phyloP scores from a whole-genome alignment of 2,113 vertebrate genomes.

The Corapipo altera region DNA sequence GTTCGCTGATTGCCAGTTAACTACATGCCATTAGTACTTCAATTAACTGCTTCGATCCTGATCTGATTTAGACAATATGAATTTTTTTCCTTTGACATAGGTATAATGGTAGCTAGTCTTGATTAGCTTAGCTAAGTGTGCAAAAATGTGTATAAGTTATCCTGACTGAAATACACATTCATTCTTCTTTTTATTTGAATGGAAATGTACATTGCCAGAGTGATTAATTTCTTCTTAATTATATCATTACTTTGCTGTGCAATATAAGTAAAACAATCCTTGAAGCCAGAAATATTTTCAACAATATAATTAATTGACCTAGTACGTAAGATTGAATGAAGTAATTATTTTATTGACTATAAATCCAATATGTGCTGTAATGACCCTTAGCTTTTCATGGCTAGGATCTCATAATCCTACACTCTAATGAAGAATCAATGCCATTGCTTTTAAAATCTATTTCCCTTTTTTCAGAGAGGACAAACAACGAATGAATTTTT shows the following conservation, averaged over 20 bases:
- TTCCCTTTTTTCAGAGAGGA: neutral
- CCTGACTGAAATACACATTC: neutral
- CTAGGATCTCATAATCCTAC: constrained; percentile 30
- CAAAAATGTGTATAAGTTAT: neutral
- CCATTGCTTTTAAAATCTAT: neutral
- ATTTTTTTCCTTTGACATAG: neutral
- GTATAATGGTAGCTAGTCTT: neutral
- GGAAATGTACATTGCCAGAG: neutral
- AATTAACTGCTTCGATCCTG: neutral
- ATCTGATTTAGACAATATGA: neutral
- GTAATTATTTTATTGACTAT: constrained; percentile 62
- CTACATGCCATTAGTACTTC: constrained; percentile 1
- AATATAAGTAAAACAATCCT: constrained; percentile 29
- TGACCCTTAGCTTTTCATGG: constrained; percentile 6
- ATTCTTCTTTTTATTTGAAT: neutral
- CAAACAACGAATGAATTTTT: neutral
- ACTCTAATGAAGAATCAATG: constrained; percentile 39
- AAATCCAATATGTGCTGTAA: constrained; percentile 40
- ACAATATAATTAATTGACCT: constrained; percentile 31
- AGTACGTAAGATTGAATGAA: constrained; percentile 17
- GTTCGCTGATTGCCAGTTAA: neutral
- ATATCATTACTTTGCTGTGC: constrained; percentile 26
- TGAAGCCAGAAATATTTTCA: constrained; percentile 1
- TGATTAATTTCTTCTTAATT: constrained; percentile 48
- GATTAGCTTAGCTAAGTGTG: neutral